Evolutionary conservation across 2,113 vertebrate species (phyloP), one percentile per base, ranked within the genome.

Genomic region (Lepisosteus osseus): DNA sequence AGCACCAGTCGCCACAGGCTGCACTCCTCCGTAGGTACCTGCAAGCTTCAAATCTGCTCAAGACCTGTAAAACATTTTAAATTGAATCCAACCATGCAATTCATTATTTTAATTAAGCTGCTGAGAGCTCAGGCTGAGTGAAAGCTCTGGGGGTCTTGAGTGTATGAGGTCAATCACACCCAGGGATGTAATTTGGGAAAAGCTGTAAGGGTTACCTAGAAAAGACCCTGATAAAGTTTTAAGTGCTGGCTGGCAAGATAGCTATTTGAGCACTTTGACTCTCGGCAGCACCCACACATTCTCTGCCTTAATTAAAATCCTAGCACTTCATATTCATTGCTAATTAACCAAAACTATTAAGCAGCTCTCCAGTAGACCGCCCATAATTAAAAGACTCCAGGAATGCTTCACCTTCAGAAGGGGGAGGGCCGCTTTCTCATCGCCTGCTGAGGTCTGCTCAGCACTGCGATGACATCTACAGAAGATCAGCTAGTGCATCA

Each of bases 221-320:
- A 29, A 29, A 29, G 29, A 29, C 29, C 29, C 29, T 29, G 29
- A 29, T 29, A 29, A 29, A 29, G 29, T 29, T 29, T 29, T 29
- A 29, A 29, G 29, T 29, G 29, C 1, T 2, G 29, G 29, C 29
- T 29, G 29, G 29, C 29, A 29, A 29, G 29, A 29, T 51, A 56
- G 56, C 61, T 61, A 47, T 45, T 54, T 14, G 15, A 44, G 6
- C 41, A 6, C 61, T 43, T 40, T 14, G 14, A 12, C 65, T 63
- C 67, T 13, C 40, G 57, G 43, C 59, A 8, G 29, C 47, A 6
- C 47, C 47, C 9, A 51, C 47, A 6, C 47, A 51, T 51, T 51
- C 47, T 51, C 7, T 41, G 51, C 54, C 62, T 70, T 70, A 74
- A 70, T 74, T 70, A 69, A 56, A 74, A 55, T 65, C 54, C 17